Evolutionary conservation across 1,140 invertebrate genomes (phyloP).

Genomic region (Yoshiicerus persimilis): DNA sequence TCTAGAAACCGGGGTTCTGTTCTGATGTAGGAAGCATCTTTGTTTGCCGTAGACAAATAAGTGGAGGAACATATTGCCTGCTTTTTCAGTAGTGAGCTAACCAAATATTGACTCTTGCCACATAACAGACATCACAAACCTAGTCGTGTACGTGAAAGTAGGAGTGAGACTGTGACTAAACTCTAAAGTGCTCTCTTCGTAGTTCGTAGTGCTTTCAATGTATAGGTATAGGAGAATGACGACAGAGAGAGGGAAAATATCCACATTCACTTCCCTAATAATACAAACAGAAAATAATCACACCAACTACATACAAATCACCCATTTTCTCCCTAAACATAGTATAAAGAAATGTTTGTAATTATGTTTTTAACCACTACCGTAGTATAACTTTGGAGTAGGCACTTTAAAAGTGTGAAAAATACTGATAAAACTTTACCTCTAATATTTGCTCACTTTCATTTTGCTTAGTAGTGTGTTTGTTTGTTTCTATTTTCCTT

Average conservation of each 20-base stretch:
- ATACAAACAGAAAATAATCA: conserved; percentile 7
- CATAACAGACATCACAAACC: conserved; percentile 20
- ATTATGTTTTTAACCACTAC: background rate
- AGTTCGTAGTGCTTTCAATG: background rate
- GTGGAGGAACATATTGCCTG: conserved; percentile 37
- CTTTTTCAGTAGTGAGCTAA: conserved; percentile 45
- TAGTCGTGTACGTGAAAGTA: background rate
- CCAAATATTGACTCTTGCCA: conserved; percentile 41
- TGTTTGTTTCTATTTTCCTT: background rate
- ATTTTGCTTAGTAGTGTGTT: background rate
- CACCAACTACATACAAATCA: background rate
- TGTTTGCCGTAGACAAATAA: conserved; percentile 40
- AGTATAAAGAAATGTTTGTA: background rate
- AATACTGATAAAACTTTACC: too few relatives aligned
- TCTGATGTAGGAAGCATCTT: conserved; percentile 29
- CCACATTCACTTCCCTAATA: background rate
- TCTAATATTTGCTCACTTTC: background rate
- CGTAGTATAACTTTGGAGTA: too few relatives aligned
- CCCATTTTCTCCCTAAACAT: background rate
- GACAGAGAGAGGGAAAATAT: background rate
- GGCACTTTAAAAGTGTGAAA: too few relatives aligned
- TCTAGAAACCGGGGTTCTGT: conserved; percentile 5
- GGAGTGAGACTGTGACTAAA: background rate
- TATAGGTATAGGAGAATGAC: background rate
- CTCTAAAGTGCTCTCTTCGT: background rate